Conservation (phyloP, 2,113 vertebrate species). For the Perca fluviatilis region DNA sequence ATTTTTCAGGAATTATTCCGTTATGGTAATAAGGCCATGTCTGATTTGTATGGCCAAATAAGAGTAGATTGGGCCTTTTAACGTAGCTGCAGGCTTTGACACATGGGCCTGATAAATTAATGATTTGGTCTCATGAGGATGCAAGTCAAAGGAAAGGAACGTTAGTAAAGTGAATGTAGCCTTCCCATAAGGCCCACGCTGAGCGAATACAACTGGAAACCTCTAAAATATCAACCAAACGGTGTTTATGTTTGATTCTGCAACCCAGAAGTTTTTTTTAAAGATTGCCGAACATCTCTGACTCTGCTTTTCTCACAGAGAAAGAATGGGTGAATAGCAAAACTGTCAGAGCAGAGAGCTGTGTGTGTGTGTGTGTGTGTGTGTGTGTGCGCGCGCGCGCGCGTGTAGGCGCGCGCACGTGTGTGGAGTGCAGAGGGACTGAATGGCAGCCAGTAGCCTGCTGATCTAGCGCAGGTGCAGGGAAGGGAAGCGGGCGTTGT, state of each 20-base stretch:
- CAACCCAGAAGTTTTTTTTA: background rate
- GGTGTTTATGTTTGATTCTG: conserved; percentile 3
- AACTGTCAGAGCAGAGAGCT: conserved; percentile 69
- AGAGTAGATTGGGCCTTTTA: background rate
- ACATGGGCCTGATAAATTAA: background rate
- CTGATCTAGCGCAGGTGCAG: conserved; percentile 97
- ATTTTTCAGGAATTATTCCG: background rate
- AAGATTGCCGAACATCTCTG: conserved; percentile 24
- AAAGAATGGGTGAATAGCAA: conserved; percentile 58
- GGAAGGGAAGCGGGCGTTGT: conserved; percentile 85
- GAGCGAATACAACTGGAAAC: background rate
- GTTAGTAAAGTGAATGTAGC: background rate
- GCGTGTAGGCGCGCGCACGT: conserved; percentile 22
- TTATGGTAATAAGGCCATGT: too few relatives aligned
- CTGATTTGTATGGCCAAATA: background rate
- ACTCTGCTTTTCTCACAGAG: conserved; percentile 42
- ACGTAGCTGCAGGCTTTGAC: background rate
- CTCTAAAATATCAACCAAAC: background rate
- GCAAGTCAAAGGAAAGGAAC: background rate
- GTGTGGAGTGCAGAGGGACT: conserved; percentile 82
- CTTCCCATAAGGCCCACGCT: background rate
- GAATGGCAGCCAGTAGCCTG: conserved; percentile 92
- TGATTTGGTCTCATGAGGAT: background rate
- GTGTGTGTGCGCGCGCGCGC: conserved; percentile 30
- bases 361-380: conserved; percentile 20